Conservation (phyloP, 2,797 vertebrate species). For the Muscicapa comitata region DNA sequence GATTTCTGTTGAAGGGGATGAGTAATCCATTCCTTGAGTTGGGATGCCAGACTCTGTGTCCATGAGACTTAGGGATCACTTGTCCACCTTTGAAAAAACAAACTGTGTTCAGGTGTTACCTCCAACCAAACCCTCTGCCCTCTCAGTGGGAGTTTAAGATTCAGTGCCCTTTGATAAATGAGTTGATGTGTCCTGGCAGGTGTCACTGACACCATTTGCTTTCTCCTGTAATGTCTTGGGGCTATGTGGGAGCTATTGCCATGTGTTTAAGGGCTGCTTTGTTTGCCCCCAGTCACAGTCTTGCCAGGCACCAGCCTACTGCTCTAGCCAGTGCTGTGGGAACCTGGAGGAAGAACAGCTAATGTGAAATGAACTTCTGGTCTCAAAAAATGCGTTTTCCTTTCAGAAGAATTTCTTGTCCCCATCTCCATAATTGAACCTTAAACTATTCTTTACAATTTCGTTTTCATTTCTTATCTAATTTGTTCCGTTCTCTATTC, state of each 20-base stretch:
- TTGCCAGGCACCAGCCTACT: not conserved
- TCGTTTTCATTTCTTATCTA: not conserved
- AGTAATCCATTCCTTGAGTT: not conserved
- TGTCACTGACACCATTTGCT: not conserved
- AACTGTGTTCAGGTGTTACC: not conserved
- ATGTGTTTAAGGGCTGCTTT: not conserved
- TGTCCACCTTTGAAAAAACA: not conserved
- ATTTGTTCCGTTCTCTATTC: not conserved
- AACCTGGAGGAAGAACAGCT: not conserved
- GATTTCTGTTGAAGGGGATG: not conserved
- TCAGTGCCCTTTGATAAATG: not conserved
- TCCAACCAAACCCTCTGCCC: not conserved
- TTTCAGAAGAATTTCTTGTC: not conserved
- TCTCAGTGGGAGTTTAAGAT: not conserved
- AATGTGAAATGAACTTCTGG: not conserved
- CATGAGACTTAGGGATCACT: not conserved
- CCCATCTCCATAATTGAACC: not conserved
- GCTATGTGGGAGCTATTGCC: not conserved
- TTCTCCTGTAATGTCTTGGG: not conserved
- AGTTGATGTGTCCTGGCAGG: not conserved
- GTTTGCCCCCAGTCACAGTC: not conserved
- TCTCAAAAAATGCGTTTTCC: not conserved
- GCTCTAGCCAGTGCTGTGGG: not conserved
- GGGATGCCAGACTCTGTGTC: not conserved
- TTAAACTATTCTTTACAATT: not conserved